These are phyloP conservation scores for Amblyjoppa proteus DNA, from an alignment of 2,888 invertebrate species.

Conservation along the genomic window DNA sequence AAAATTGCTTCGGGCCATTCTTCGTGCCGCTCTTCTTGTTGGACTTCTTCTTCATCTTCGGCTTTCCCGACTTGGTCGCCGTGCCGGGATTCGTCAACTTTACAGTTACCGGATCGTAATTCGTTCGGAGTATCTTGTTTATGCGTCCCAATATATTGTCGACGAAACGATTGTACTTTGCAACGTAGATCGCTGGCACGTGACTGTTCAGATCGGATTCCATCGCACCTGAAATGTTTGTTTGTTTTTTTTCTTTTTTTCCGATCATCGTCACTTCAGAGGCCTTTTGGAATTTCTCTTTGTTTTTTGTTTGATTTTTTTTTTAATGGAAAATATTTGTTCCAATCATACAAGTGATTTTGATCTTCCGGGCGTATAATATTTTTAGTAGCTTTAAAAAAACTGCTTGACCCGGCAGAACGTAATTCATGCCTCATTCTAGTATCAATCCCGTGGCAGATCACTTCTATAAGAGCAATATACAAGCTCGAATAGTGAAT, in stretches of 20 bases:
- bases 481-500: neutral
- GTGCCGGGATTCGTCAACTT: slow-evolving; percentile 87
- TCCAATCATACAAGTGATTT: neutral
- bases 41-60: slow-evolving; percentile 79
- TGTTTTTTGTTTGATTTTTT: neutral
- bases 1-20: slow-evolving; percentile 79
- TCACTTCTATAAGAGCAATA: neutral
- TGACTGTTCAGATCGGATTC: slow-evolving; percentile 77
- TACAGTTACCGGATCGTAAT: slow-evolving; percentile 94
- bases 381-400: neutral
- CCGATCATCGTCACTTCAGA: neutral
- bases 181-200: slow-evolving; percentile 90
- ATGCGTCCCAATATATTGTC: slow-evolving; percentile 93
- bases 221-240: slow-evolving; percentile 85
- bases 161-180: slow-evolving; percentile 94
- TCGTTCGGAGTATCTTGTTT: slow-evolving; percentile 92
- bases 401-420: neutral
- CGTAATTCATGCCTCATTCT: neutral
- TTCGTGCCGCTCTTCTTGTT: slow-evolving; percentile 74
- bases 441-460: neutral
- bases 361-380: neutral
- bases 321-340: neutral
- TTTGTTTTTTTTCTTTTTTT: neutral
- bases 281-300: neutral
- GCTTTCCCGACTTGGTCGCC: slow-evolving; percentile 86